phyloP scores from a whole-genome alignment of 2,113 vertebrate species.

The Calypte anna region DNA sequence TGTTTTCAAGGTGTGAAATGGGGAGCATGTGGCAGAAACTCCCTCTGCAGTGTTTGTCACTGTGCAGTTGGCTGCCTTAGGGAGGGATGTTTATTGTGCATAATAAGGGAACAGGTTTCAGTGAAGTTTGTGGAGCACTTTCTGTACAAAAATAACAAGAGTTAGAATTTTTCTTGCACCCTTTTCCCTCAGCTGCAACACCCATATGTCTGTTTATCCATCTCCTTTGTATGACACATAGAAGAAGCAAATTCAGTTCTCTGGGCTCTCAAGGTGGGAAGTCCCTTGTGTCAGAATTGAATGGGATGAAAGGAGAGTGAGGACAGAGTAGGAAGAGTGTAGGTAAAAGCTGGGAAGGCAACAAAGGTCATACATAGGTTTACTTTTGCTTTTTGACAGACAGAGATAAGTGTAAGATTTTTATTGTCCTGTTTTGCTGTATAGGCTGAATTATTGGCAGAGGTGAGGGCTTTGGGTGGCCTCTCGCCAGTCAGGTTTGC shows the following conservation, averaged over 20 bases:
- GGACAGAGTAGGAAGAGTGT: background rate
- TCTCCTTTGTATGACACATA: rapidly evolving
- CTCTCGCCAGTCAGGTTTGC: background rate
- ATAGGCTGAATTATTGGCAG: background rate
- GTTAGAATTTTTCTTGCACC: background rate
- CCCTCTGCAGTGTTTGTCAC: background rate
- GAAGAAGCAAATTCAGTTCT: background rate
- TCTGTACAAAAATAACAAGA: background rate
- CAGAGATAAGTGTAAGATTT: background rate
- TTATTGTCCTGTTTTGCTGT: background rate
- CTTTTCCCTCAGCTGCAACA: background rate
- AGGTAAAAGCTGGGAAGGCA: background rate
- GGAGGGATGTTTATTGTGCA: background rate
- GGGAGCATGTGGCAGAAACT: background rate
- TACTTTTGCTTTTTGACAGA: conserved; percentile 16
- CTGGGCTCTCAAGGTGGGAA: background rate
- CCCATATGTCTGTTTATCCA: background rate
- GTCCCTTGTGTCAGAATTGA: background rate
- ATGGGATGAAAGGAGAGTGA: background rate
- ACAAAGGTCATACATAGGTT: background rate
- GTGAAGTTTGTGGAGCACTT: background rate
- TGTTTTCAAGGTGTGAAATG: conserved; percentile 25
- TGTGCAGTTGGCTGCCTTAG: background rate
- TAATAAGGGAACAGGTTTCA: background rate
- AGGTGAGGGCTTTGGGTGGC: background rate